Conservation (phyloP, 2,113 vertebrate genomes). For the Podarcis raffonei region DNA sequence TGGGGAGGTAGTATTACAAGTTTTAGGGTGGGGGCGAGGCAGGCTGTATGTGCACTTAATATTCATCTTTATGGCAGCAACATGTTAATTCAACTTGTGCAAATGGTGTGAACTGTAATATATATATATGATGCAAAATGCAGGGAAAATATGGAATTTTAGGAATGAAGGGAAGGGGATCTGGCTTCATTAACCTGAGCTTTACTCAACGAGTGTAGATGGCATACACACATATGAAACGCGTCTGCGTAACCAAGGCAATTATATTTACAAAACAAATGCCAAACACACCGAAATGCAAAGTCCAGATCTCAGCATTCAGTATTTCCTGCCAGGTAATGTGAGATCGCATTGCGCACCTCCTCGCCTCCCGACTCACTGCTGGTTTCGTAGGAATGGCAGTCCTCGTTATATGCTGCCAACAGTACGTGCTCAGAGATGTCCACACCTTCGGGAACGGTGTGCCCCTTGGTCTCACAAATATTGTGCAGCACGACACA, state of each 20-base stretch:
- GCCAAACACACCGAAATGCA: neutral
- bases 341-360: neutral
- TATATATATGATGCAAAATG: too few relatives aligned
- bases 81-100: too few relatives aligned
- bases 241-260: neutral
- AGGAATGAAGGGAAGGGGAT: neutral
- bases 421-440: neutral
- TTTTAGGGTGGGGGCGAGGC: too few relatives aligned
- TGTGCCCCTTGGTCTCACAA: neutral
- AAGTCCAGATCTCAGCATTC: neutral
- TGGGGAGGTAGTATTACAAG: too few relatives aligned
- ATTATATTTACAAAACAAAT: neutral
- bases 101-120: too few relatives aligned
- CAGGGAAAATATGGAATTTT: neutral
- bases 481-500: constrained; percentile 1
- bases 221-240: neutral
- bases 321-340: neutral
- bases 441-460: neutral
- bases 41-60: too few relatives aligned
- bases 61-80: too few relatives aligned
- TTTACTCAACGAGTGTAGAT: neutral
- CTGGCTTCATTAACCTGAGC: too few relatives aligned
- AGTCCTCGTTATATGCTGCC: neutral
- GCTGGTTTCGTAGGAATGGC: neutral
- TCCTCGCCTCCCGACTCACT: neutral